Conservation (phyloP, 2,888 invertebrate genomes). For the Heliconius erato region DNA sequence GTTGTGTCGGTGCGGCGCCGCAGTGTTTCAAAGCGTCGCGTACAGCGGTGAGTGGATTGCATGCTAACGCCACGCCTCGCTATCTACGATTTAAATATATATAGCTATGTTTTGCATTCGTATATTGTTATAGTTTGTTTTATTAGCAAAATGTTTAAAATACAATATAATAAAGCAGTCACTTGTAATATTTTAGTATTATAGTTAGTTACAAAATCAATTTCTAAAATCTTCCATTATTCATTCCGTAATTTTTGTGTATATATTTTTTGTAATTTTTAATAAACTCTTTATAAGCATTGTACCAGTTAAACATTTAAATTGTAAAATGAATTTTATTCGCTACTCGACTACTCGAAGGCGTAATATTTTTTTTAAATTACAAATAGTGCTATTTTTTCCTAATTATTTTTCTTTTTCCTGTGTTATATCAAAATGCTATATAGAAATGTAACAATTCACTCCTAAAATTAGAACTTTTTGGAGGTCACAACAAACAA, state of each 20-base stretch:
- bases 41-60: constrained; percentile 94
- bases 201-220: neutral
- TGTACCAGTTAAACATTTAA: neutral
- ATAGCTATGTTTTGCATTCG: constrained; percentile 16
- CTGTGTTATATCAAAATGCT: constrained; percentile 30
- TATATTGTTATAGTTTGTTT: constrained; percentile 19
- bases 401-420: neutral
- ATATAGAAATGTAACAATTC: constrained; percentile 43
- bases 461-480: constrained; percentile 70
- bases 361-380: neutral
- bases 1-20: constrained; percentile 83
- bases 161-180: neutral
- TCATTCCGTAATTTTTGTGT: neutral
- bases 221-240: neutral
- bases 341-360: neutral
- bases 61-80: constrained; percentile 41
- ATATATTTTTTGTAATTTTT: neutral
- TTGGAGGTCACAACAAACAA: constrained; percentile 66
- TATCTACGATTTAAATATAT: constrained; percentile 13
- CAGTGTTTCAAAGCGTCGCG: constrained; percentile 98
- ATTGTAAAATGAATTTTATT: neutral
- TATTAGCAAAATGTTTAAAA: neutral
- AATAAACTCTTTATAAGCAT: too few species aligned
- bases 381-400: neutral
- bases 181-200: neutral